These are phyloP conservation scores for Exephanes ischioxanthus DNA, from an alignment of 2,888 invertebrate genomes.

Conservation along the genomic window DNA sequence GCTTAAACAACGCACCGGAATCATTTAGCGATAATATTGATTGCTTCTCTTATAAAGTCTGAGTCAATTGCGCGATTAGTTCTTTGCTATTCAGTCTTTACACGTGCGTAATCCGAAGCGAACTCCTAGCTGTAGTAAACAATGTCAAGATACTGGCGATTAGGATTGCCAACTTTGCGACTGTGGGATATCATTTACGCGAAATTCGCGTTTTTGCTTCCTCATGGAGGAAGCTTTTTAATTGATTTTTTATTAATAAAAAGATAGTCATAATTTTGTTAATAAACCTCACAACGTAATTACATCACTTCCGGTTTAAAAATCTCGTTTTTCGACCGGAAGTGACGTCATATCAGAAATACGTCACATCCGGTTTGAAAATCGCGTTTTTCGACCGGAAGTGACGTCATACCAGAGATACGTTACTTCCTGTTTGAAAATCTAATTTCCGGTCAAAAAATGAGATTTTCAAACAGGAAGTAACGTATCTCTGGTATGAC, in stretches of 20 bases:
- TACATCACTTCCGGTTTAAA: background rate
- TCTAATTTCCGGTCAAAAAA: too few relatives aligned
- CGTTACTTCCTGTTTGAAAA: too few relatives aligned
- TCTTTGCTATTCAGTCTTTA: background rate
- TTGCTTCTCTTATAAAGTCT: background rate
- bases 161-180: background rate
- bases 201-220: too few relatives aligned
- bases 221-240: too few relatives aligned
- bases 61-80: constrained; percentile 11
- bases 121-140: background rate
- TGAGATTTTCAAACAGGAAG: too few relatives aligned
- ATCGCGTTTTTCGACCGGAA: background rate
- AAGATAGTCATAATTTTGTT: too few relatives aligned
- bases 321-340: background rate
- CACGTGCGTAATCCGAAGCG: background rate
- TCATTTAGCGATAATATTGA: constrained; percentile 57
- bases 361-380: background rate
- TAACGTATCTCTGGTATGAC: too few relatives aligned
- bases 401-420: too few relatives aligned
- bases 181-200: background rate
- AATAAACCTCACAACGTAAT: background rate
- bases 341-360: background rate
- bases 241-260: background rate
- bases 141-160: background rate
- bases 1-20: constrained; percentile 56